Percentiles rank a stretch among this genome's conserved stretches.
Evolutionary conservation across 2,113 vertebrate genomes (phyloP).

Genomic region (Anarrhichthys ocellatus): DNA sequence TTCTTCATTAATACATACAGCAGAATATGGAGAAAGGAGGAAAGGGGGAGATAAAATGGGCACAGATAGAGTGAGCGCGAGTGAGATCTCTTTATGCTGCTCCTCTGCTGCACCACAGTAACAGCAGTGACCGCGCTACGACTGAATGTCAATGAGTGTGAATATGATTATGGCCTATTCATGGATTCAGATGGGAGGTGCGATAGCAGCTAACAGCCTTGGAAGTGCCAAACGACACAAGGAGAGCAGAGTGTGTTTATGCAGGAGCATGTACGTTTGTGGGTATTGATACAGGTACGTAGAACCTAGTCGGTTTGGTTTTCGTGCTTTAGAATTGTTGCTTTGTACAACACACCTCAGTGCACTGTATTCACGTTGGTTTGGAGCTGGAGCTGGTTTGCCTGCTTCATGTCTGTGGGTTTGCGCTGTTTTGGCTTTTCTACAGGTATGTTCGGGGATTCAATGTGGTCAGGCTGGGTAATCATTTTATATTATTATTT

Average conservation of each 20-base stretch:
- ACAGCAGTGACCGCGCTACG: slow-evolving; percentile 43
- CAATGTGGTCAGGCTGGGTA: neutral
- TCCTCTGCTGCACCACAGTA: slow-evolving; percentile 44
- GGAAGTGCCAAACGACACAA: slow-evolving; percentile 51
- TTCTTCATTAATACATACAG: neutral
- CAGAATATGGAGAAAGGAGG: neutral
- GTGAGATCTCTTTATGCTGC: slow-evolving; percentile 33
- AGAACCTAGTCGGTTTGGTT: neutral
- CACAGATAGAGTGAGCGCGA: slow-evolving; percentile 17
- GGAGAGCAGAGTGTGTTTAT: slow-evolving; percentile 31
- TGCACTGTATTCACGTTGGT: neutral
- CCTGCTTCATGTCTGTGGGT: neutral
- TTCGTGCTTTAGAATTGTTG: neutral
- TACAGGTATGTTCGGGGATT: neutral
- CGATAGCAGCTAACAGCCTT: slow-evolving; percentile 60
- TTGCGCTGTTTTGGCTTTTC: neutral
- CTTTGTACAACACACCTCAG: neutral
- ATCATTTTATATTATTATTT: neutral
- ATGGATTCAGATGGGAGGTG: slow-evolving; percentile 66
- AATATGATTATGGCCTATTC: slow-evolving; percentile 72
- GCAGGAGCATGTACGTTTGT: neutral
- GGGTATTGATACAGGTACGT: neutral
- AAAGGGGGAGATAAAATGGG: slow-evolving; percentile 36
- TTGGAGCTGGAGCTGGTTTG: neutral
- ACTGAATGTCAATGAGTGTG: slow-evolving; percentile 71